phyloP scores from a whole-genome alignment of 2,113 vertebrate species.

The Dipodomys ordii region DNA sequence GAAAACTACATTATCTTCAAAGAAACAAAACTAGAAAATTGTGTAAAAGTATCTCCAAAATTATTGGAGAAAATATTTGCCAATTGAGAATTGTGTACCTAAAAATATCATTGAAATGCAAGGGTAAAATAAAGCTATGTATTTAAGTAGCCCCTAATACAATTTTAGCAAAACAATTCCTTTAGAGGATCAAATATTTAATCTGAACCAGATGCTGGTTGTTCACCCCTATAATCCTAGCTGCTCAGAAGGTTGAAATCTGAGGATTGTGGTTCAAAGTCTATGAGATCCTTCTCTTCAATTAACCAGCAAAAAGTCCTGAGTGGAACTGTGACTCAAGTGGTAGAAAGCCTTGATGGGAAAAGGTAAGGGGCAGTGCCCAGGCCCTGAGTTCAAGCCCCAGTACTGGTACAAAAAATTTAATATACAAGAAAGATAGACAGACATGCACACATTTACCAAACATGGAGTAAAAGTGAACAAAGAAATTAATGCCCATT shows the following conservation, averaged over 20 bases:
- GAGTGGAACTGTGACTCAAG: too few species aligned
- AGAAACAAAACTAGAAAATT: slow-evolving; percentile 32
- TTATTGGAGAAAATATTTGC: slow-evolving; percentile 20
- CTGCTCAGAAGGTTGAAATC: too few species aligned
- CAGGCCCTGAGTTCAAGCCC: too few species aligned
- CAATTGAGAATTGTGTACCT: slow-evolving; percentile 29
- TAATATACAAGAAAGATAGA: slow-evolving; percentile 8
- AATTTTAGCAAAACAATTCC: slow-evolving; percentile 16
- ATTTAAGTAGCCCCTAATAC: slow-evolving; percentile 34
- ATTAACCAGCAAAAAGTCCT: too few species aligned
- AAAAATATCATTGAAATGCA: slow-evolving; percentile 26
- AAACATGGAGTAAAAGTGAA: neutral
- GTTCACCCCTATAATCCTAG: too few species aligned
- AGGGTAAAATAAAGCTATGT: slow-evolving; percentile 6
- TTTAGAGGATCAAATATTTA: slow-evolving; percentile 12
- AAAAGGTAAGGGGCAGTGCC: too few species aligned
- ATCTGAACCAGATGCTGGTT: too few species aligned
- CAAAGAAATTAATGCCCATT: neutral
- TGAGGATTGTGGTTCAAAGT: too few species aligned
- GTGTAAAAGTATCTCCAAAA: slow-evolving; percentile 37
- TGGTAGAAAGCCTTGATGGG: too few species aligned
- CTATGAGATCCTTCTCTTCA: too few species aligned
- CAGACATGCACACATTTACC: neutral
- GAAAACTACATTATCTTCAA: slow-evolving; percentile 22
- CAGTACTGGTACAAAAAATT: neutral